These are phyloP conservation scores for Hesperia comma DNA, from an alignment of 2,888 invertebrate species.

Conservation along the genomic window DNA sequence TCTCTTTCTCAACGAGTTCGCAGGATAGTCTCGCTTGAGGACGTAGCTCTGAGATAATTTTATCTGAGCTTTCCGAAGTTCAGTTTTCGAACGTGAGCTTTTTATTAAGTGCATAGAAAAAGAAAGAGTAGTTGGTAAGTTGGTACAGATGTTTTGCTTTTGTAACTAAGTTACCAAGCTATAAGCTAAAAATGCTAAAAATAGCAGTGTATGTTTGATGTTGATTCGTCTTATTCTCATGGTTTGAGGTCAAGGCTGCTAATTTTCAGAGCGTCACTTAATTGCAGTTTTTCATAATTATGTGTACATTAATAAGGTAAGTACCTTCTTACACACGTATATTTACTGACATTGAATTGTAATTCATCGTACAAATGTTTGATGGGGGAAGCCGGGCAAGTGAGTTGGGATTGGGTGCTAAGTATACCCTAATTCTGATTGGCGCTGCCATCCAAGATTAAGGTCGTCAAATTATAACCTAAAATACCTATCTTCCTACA, in stretches of 20 bases:
- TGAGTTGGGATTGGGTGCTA: no score
- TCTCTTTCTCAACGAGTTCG: constrained; percentile 67
- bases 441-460: no score
- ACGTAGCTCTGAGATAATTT: constrained; percentile 81
- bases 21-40: constrained; percentile 81
- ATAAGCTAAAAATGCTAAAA: no score
- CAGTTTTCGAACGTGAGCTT: constrained; percentile 61
- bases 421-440: no score
- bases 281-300: no score
- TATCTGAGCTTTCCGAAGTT: constrained; percentile 74
- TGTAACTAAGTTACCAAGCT: neutral
- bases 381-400: no score
- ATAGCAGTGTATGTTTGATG: neutral
- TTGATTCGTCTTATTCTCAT: neutral
- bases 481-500: no score
- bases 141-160: constrained; percentile 8
- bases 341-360: neutral
- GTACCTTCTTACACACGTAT: no score
- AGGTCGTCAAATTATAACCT: no score
- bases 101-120: constrained; percentile 63
- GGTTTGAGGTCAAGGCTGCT: constrained; percentile 22
- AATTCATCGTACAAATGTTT: no score
- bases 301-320: neutral
- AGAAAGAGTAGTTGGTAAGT: constrained; percentile 47
- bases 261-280: neutral